Base-by-base conservation (phyloP, 53 echinoderm and acorn worm genomes). In the Stichopus horrens region DNA sequence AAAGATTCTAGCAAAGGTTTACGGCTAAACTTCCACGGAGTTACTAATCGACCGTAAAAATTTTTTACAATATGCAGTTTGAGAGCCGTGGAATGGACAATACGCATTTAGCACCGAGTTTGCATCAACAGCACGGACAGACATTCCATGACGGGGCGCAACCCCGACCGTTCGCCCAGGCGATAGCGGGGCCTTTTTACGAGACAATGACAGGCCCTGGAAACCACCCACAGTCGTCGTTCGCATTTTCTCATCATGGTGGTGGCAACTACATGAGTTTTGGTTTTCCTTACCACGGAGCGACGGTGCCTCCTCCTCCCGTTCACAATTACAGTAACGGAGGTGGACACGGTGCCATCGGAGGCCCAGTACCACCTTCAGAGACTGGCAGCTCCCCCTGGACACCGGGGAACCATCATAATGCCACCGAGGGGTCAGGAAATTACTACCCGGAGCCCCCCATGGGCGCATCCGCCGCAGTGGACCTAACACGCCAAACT, bases 241-340 rank as follows among this genome's bases (percentile, higher is more conserved):
- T 89, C 80, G 83, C 73, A 65, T 86, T 92, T 87, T 37, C 92
- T 54, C 90, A 55, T 59, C 74, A 80, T 57, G 90, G 90, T 58
- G 88, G 90, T 66, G 94, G 94, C 71, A 94, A 93, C 93, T 96
- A 89, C 77, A 86, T 92, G 76, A 82, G 91, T 86, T 94, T 96
- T 91, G 92, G 96, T 23, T 91, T 94, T 19, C 79, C 92, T 58
- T 92, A 92, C 82, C 93, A 93, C 88, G 78, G 92, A 78, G 9
- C 81, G 4, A 73, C 75, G 19, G 23, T 16, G 19, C 71, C 71
- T 5, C 53, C 73, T 0, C 90, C 90, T 53, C 80, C 87, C 21
- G 90, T 86, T 71, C 54, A 80, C 53, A 86, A 83, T 20, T 87
- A 86, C 82, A 57, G 60, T 11, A 57, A 56, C 82, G 60, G 14